These are phyloP conservation scores for Pandemis corylana DNA, from an alignment of 2,888 invertebrate genomes.

Conservation along the genomic window DNA sequence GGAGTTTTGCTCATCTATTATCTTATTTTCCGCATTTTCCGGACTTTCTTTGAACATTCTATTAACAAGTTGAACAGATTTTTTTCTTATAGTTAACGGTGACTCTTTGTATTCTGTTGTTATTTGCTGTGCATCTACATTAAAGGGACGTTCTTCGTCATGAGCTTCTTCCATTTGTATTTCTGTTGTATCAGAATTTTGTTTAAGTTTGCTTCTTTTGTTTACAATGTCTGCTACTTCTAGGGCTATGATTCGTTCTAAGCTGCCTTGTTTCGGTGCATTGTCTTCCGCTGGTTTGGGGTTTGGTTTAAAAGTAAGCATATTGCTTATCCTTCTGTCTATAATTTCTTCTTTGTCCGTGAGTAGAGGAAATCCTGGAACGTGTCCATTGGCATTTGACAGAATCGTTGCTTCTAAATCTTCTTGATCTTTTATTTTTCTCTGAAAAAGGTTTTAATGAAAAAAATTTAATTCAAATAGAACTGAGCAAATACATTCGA, in stretches of 20 bases:
- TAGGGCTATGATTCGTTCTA: slow-evolving; percentile 65
- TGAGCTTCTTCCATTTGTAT: slow-evolving; percentile 50
- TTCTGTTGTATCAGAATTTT: slow-evolving; percentile 45
- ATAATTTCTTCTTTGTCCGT: slow-evolving; percentile 58
- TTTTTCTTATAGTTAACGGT: slow-evolving; percentile 66
- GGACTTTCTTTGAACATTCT: slow-evolving; percentile 62
- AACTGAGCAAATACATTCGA: too few species aligned
- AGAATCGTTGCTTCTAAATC: slow-evolving; percentile 60
- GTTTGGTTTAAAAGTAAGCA: slow-evolving; percentile 72
- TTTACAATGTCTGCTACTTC: slow-evolving; percentile 70
- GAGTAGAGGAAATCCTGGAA: slow-evolving; percentile 50
- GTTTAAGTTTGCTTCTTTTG: slow-evolving; percentile 58
- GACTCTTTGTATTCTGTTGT: slow-evolving; percentile 58
- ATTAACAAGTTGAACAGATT: slow-evolving; percentile 69
- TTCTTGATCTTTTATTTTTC: slow-evolving; percentile 69
- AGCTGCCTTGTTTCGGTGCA: slow-evolving; percentile 52
- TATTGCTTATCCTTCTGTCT: slow-evolving; percentile 72
- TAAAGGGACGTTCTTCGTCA: slow-evolving; percentile 57
- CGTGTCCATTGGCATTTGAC: slow-evolving; percentile 63
- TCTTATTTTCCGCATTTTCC: slow-evolving; percentile 65
- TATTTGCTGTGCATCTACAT: slow-evolving; percentile 59
- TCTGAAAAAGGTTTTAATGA: slow-evolving; percentile 60
- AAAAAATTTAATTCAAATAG: not conserved
- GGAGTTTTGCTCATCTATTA: slow-evolving; percentile 76
- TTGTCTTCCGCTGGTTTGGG: slow-evolving; percentile 56